Evolutionary conservation across 92 coral and sea anemone genomes (phyloP), one percentile per base, ranked within the genome.

Genomic region (Metridium senile): DNA sequence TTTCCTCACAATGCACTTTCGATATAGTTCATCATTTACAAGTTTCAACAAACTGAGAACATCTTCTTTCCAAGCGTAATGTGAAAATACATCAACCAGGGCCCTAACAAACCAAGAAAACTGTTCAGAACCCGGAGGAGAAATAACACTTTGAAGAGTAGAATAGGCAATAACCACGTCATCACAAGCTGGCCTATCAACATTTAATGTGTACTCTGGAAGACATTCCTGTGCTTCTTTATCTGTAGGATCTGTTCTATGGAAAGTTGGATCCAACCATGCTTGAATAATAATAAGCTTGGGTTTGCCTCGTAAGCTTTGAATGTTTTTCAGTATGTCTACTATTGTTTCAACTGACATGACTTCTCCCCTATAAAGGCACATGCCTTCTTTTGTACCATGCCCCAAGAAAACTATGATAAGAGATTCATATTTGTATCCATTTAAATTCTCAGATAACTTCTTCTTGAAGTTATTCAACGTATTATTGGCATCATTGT

Each of bases 1-100:
- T 25, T 13, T 22, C 17, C 56, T 20, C 8, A 82, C 20, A 21
- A 19, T 53, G 16, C 10, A 39, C 23, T 73, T 61, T 19, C 81
- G 87, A 45, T 81, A 74, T 19, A 87, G 75, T 35, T 83, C 47
- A 28, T 77, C 64, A 56, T 87, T 83, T 13, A 82, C 88, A 25
- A 28, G 39, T 20, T 78, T 83, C 54, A 83, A 47, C 46, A 87
- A 81, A 53, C 88, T 87, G 21, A 72, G 70, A 28, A 87, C 52
- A 83, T 87, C 91, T 67, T 87, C 91, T 68, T 74, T 71, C 72
- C 88, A 87, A 19, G 88, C 88, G 31, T 83, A 74, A 39, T 77
- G 28, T 21, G 85, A 77, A 52, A 83, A 87, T 25, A 78, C 76
- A 0, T 87, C 82, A 0, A 78, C 85, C 20, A 87, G 47, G 1